Evolutionary conservation across 2,797 vertebrate genomes (phyloP).

Genomic region (Coracias cyanogaster): DNA sequence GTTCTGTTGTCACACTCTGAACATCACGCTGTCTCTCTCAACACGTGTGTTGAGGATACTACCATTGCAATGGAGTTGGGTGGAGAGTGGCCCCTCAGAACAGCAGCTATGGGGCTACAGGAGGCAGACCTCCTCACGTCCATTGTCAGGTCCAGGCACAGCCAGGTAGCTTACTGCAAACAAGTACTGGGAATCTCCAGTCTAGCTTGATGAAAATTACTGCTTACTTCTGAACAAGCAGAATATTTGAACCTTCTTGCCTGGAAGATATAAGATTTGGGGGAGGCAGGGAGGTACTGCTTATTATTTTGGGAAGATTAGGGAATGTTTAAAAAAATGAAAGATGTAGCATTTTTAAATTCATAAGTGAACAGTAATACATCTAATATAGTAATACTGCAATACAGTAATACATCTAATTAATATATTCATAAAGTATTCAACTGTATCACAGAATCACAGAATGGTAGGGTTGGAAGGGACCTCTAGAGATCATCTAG

Average conservation of each 20-base stretch:
- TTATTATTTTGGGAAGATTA: background rate
- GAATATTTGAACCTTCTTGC: background rate
- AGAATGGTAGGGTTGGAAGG: too few relatives aligned
- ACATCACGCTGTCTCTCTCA: background rate
- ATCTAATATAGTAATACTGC: too few relatives aligned
- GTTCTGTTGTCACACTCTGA: background rate
- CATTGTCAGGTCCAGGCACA: background rate
- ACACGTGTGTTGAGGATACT: rapidly evolving
- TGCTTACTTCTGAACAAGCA: background rate
- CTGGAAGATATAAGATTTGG: background rate
- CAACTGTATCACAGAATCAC: background rate
- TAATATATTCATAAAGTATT: background rate
- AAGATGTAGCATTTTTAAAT: background rate
- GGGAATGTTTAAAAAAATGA: background rate
- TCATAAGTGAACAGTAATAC: background rate
- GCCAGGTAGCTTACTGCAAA: background rate
- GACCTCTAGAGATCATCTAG: too few relatives aligned
- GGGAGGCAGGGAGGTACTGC: background rate
- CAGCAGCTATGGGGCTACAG: background rate
- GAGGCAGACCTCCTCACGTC: background rate
- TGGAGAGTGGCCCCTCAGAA: background rate
- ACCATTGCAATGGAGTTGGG: background rate
- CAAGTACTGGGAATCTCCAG: background rate
- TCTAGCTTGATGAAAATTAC: background rate
- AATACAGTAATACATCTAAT: background rate